phyloP scores from a whole-genome alignment of 2,113 vertebrate genomes.

The Eudyptes chrysolophus region DNA sequence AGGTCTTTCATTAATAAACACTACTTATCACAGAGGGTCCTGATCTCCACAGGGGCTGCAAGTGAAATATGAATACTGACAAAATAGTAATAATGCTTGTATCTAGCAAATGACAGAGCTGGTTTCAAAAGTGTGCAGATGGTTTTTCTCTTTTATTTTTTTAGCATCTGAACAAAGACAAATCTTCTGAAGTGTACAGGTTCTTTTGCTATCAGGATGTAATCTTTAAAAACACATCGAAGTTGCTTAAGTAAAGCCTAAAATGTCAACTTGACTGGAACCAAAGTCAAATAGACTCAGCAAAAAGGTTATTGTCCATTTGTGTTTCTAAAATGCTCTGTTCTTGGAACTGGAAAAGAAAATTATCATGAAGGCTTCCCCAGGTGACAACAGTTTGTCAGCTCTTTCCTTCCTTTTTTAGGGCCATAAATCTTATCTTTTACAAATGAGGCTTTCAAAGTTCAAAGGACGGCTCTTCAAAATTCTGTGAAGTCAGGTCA shows the following conservation, averaged over 20 bases:
- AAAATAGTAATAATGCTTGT: neutral
- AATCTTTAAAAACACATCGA: slow-evolving; percentile 45
- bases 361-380: slow-evolving; percentile 57
- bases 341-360: slow-evolving; percentile 54
- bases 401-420: slow-evolving; percentile 22
- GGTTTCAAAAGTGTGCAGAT: neutral
- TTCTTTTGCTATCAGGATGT: neutral
- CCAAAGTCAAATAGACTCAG: slow-evolving; percentile 29
- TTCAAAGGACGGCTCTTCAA: slow-evolving; percentile 59
- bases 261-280: slow-evolving; percentile 53
- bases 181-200: neutral
- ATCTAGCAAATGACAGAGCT: neutral
- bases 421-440: slow-evolving; percentile 57
- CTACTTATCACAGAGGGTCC: neutral
- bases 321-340: slow-evolving; percentile 40
- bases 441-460: slow-evolving; percentile 42
- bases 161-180: neutral
- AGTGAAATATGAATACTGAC: neutral
- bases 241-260: slow-evolving; percentile 40
- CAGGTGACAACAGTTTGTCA: neutral
- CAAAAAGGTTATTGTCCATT: slow-evolving; percentile 30
- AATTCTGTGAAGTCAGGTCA: slow-evolving; percentile 45
- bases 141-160: neutral
- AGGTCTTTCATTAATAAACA: neutral
- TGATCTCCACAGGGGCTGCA: neutral